Conservation (phyloP, 2,113 vertebrate genomes). For the Limanda limanda region DNA sequence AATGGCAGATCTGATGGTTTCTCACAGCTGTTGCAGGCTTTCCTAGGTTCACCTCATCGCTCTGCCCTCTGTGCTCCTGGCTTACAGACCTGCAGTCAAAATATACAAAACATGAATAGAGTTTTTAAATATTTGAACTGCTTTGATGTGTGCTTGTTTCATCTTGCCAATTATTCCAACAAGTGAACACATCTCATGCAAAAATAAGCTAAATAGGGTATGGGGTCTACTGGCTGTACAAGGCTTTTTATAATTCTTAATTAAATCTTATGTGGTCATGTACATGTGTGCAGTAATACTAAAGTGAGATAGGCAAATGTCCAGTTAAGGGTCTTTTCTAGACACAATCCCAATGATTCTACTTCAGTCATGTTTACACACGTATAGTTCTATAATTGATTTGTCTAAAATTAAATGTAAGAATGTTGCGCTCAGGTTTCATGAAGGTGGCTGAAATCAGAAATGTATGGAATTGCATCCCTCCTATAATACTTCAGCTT, state of each 20-base stretch:
- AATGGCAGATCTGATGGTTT: slow-evolving; percentile 75
- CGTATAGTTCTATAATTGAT: no score
- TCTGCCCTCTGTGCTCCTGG: slow-evolving; percentile 61
- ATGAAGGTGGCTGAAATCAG: no score
- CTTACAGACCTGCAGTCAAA: slow-evolving; percentile 63
- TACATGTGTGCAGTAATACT: not conserved
- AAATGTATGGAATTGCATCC: no score
- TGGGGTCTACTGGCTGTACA: not conserved
- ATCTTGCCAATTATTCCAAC: slow-evolving; percentile 28
- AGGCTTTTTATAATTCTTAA: slow-evolving; percentile 3
- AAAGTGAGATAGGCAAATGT: no score
- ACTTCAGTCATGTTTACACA: no score
- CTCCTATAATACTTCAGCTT: no score
- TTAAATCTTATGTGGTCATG: not conserved
- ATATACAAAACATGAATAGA: slow-evolving; percentile 69
- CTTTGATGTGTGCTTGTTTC: slow-evolving; percentile 67
- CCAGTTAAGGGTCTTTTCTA: no score
- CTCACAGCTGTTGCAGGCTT: slow-evolving; percentile 74
- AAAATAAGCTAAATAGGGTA: slow-evolving; percentile 19
- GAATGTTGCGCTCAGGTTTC: no score
- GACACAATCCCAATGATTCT: no score
- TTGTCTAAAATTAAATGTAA: no score
- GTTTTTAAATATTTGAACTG: slow-evolving; percentile 65
- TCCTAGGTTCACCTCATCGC: slow-evolving; percentile 65
- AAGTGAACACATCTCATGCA: slow-evolving; percentile 31